A percentile compares a stretch with the other conserved stretches of the same genome.
These are phyloP conservation scores for Iselma pallidipennis DNA, from an alignment of 2,888 invertebrate genomes.

Conservation along the genomic window DNA sequence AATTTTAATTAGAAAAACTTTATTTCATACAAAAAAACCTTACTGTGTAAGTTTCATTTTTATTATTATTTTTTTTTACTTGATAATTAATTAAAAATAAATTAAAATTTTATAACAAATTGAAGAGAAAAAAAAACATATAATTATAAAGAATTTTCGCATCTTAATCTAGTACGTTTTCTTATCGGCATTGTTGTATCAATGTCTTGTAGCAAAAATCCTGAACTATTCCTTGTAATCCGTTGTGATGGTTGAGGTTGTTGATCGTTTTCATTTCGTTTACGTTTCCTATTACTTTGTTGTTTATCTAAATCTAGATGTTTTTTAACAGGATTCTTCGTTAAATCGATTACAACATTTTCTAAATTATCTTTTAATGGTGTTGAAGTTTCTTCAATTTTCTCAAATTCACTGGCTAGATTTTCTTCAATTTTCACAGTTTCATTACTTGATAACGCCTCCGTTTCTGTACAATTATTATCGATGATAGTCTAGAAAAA, in stretches of 20 bases:
- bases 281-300: conserved; percentile 30
- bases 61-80: too few relatives aligned
- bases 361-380: too few relatives aligned
- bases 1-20: conserved; percentile 15
- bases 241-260: background rate
- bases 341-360: too few relatives aligned
- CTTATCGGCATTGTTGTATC: conserved; percentile 35
- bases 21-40: conserved; percentile 9
- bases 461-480: too few relatives aligned
- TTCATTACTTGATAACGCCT: too few relatives aligned
- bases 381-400: too few relatives aligned
- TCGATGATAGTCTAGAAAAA: too few relatives aligned
- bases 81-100: background rate
- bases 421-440: too few relatives aligned
- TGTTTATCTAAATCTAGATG: too few relatives aligned
- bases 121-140: conserved; percentile 17
- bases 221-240: background rate
- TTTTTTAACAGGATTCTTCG: background rate
- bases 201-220: conserved; percentile 19
- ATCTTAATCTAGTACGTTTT: conserved; percentile 33
- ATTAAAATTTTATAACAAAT: background rate
- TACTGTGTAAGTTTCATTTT: background rate
- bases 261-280: conserved; percentile 18
- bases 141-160: conserved; percentile 28
- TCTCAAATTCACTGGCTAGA: too few relatives aligned